phyloP scores from a whole-genome alignment of 2,113 vertebrate genomes.

The Ellobius talpinus region DNA sequence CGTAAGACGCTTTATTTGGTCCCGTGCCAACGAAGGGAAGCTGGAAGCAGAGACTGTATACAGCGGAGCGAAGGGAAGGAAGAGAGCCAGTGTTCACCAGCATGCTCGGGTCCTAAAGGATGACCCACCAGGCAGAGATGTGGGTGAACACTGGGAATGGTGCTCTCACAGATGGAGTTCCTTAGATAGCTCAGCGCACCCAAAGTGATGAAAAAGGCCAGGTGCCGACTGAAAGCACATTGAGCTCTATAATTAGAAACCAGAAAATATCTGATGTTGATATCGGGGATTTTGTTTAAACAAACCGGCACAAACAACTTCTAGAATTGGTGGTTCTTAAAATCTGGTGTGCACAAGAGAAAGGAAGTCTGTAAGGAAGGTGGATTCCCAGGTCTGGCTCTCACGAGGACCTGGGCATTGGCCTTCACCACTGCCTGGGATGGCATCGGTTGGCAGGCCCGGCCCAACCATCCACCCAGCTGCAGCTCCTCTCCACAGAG shows the following conservation, averaged over 20 bases:
- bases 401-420: not conserved
- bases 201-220: not conserved
- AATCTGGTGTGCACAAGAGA: not conserved
- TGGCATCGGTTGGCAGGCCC: not conserved
- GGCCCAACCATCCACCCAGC: not conserved
- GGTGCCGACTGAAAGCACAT: not conserved
- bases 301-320: not conserved
- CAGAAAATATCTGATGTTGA: not conserved
- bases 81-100: not conserved
- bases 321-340: conserved; percentile 23
- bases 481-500: not conserved
- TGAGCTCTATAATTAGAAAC: not conserved
- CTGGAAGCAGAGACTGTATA: not conserved
- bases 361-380: not conserved
- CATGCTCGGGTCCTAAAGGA: not conserved
- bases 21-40: not conserved
- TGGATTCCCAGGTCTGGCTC: not conserved
- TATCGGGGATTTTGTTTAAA: conserved; percentile 47
- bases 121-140: not conserved
- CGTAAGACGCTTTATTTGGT: not conserved
- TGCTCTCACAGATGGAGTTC: not conserved
- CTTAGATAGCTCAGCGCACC: not conserved
- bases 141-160: not conserved
- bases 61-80: not conserved
- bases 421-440: not conserved